Base-by-base conservation (phyloP, 1,140 invertebrate genomes). In the Dinoponera quadriceps region DNA sequence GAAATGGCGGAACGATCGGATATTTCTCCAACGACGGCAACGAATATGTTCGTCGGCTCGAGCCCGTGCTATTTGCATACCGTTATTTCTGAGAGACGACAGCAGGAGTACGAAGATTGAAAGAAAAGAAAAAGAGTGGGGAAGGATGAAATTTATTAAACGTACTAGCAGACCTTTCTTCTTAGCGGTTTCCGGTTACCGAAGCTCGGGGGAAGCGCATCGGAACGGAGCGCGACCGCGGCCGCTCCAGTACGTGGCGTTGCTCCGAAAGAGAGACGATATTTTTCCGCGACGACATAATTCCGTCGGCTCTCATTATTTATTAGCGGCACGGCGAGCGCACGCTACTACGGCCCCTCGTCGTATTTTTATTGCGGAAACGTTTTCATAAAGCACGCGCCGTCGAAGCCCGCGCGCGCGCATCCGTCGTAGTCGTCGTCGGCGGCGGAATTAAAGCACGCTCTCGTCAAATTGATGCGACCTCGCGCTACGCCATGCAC, bases 391-490 rank as follows among this genome's bases (percentile, higher is more conserved):
- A 80, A 80, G 65, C 75, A 71, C 65, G 38, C 65, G 65, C 75
- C 51, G 51, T 80, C 75, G 22, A 71, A 57, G 75, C 57, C 38
- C 65, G 49, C 33, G 33, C 65, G 49, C 33, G 33, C 33, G 38
- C 38, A 9, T 44, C 38, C 38, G 38, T 44, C 7, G 38, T 44
- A 3, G 3, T 33, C 33, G 33, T 33, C 33, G 33, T 22, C 60
- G 60, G 29, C 51, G 27, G 18, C 66, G 33, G 75, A 80, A 80
- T 80, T 80, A 71, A 80, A 80, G 75, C 51, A 71, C 75, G 51
- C 75, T 78, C 75, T 69, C 33, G 75, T 80, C 51, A 25, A 80
- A 71, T 80, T 80, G 75, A 80, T 59, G 75, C 51, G 25, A 71
- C 75, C 33, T 22, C 75, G 65, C 38, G 11, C 3, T 33, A 71